Conservation (phyloP, 1,140 invertebrate genomes). For the Agrypnia vestita region DNA sequence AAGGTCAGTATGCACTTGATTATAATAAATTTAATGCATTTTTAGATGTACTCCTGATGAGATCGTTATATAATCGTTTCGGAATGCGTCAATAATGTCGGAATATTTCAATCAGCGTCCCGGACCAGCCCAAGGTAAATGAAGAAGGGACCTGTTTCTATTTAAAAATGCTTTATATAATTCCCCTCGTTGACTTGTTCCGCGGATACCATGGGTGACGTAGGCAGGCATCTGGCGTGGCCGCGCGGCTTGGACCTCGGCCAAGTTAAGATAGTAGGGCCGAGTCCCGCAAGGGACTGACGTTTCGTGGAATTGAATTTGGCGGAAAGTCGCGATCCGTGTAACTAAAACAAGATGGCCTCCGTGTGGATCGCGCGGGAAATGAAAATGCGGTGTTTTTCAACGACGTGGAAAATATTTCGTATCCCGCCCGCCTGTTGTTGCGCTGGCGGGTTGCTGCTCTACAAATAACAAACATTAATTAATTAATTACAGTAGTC, state of each 20-base stretch:
- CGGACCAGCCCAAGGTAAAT: neutral
- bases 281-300: neutral
- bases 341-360: neutral
- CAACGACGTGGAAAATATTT: too few species aligned
- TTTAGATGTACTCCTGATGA: too few species aligned
- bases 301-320: neutral
- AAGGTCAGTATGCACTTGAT: too few species aligned
- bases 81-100: too few species aligned
- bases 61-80: too few species aligned
- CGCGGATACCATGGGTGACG: neutral
- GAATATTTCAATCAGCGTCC: neutral
- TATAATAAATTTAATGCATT: too few species aligned
- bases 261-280: neutral
- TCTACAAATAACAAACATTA: too few species aligned
- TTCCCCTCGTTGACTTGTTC: neutral
- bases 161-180: neutral
- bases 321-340: neutral
- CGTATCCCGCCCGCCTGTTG: too few species aligned
- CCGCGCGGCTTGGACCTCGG: neutral
- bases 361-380: too few species aligned
- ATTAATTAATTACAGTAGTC: too few species aligned
- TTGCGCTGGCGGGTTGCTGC: too few species aligned
- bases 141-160: neutral
- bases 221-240: slow-evolving; percentile 17
- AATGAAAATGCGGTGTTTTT: too few species aligned